Base-by-base conservation (phyloP, 2,113 vertebrate species). In the Calyptomena viridis region DNA sequence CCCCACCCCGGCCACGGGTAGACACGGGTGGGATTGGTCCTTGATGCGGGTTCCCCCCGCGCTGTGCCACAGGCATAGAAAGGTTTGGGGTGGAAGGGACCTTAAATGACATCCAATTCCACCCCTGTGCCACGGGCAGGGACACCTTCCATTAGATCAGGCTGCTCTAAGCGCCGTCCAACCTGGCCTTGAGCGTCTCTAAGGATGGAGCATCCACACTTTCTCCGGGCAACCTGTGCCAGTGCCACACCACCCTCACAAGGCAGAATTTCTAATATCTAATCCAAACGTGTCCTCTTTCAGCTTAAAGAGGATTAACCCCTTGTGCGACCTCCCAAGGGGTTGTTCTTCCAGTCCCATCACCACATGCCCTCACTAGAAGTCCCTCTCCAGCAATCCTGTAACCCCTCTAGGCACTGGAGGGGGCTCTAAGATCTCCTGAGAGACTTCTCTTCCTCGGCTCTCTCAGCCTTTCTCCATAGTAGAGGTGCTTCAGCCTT, bases 81-180 rank as follows among this genome's bases (percentile, higher is more conserved):
- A 2, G 14, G 11, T 11, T 31, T 9, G 37, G 3, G 4, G 7
- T 2, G 2, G 4, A 7, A 4, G 2, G 1, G 14, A 60, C 39
- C 33, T n/a, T 5, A 33, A 8, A 18, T 46, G 11, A 7, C 27
- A 3, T 6, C 13, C 3, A 31, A 2, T 8, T 27, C 44, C 72
- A 13, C 0, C 11, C 25, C 20, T 13, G 44, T 14, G 21, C 24
- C 37, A 8, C 16, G 6, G 5, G 33, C 46, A 69, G 53, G 14
- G 46, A 77, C 27, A 3, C 27, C 17, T 14, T 12, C 19, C 10
- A 2, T 18, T 2, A 23, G 21, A 37, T 7, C n/a, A n/a, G 27
- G 11, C 28, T 24, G 42, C n/a, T 59, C n/a, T 21, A 37, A 75
- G 37, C 7, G 25, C 37, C 6, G 1, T 37, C 12, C 46, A 22